A percentile compares a stretch with the other conserved stretches of the same genome.
Evolutionary conservation across 2,888 invertebrate genomes (phyloP).

Genomic region (Acanthococcus lagerstroemiae): DNA sequence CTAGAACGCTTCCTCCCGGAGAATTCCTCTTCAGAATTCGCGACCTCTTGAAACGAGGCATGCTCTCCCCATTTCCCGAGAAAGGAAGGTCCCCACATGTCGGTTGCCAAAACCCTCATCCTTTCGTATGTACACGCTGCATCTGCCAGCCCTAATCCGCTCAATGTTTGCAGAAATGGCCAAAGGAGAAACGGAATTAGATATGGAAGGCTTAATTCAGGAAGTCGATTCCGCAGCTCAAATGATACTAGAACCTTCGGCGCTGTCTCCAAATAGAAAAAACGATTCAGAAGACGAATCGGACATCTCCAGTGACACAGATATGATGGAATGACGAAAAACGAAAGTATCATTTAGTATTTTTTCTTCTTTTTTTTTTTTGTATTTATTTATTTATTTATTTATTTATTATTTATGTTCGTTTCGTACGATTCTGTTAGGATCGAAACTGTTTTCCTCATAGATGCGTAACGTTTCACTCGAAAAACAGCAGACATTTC

Average conservation of each 20-base stretch:
- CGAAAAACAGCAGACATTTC: no score
- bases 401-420: background rate
- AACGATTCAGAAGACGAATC: constrained; percentile 23
- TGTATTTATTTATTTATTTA: background rate
- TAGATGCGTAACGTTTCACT: no score
- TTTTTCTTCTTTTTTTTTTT: background rate
- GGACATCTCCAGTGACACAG: constrained; percentile 11
- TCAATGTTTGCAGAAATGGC: constrained; percentile 22
- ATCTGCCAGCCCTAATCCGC: no score
- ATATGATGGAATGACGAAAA: constrained; percentile 8
- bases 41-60: no score
- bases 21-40: no score
- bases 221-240: constrained; percentile 20
- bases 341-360: background rate
- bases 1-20: no score
- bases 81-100: no score
- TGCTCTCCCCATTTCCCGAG: no score
- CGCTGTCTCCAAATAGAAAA: constrained; percentile 21
- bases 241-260: constrained; percentile 16
- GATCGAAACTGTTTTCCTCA: background rate
- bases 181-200: constrained; percentile 17
- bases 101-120: no score
- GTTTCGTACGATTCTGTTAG: background rate
- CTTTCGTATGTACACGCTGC: no score
- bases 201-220: constrained; percentile 12